phyloP scores from a whole-genome alignment of 2,797 vertebrate species.

The Syngnathus acus region DNA sequence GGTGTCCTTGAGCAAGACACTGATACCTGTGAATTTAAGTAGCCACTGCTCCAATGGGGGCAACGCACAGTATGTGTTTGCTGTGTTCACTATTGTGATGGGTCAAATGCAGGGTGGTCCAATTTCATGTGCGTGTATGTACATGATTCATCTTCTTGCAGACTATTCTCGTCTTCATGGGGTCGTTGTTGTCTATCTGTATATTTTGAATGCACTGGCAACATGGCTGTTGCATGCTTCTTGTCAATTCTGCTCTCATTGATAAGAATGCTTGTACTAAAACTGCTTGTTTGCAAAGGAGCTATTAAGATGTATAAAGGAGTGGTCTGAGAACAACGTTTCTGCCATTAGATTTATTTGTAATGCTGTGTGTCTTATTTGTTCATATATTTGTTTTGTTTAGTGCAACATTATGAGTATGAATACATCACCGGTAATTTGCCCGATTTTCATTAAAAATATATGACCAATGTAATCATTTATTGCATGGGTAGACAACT shows the following conservation, averaged over 20 bases:
- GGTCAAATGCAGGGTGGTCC: too few relatives aligned
- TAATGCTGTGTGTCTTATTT: neutral
- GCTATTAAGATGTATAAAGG: neutral
- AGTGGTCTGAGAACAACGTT: neutral
- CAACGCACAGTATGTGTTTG: too few relatives aligned
- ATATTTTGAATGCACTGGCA: neutral
- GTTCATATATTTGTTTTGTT: neutral
- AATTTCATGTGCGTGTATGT: too few relatives aligned
- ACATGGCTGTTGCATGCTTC: neutral
- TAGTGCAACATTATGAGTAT: neutral
- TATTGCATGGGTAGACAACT: neutral
- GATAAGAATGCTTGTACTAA: neutral
- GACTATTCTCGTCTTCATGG: neutral
- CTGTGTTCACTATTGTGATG: too few relatives aligned
- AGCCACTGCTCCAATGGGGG: too few relatives aligned
- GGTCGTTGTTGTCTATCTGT: neutral
- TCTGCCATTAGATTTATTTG: neutral
- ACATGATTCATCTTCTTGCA: neutral
- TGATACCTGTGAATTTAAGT: too few relatives aligned
- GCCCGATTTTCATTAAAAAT: neutral
- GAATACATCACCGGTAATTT: neutral
- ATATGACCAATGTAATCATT: neutral
- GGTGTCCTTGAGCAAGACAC: too few relatives aligned
- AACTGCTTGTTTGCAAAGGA: neutral
- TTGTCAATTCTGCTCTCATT: neutral